phyloP scores from a whole-genome alignment of 2,113 vertebrate species.

The Eidolon helvum region DNA sequence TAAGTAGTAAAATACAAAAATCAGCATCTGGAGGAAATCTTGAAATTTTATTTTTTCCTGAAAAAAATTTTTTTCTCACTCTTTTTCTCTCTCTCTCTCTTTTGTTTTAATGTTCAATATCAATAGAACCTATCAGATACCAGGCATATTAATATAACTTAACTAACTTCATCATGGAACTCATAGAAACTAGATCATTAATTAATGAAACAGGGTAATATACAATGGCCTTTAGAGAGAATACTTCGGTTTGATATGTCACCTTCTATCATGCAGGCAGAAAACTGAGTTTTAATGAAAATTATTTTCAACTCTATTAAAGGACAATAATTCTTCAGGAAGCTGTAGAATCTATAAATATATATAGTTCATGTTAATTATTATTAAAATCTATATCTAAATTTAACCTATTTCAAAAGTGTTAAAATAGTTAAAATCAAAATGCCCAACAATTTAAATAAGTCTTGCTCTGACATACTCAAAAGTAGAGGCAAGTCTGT shows the following conservation, averaged over 20 bases:
- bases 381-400: not conserved
- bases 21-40: not conserved
- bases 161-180: not conserved
- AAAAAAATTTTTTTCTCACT: not conserved
- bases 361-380: not conserved
- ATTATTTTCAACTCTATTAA: not conserved
- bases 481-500: not conserved
- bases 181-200: not conserved
- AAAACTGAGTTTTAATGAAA: not conserved
- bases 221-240: not conserved
- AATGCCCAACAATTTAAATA: not conserved
- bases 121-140: not conserved
- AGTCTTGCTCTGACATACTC: rapidly evolving
- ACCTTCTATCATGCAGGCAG: not conserved
- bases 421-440: not conserved
- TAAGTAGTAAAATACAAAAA: not conserved
- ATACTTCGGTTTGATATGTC: not conserved
- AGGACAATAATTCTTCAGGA: not conserved
- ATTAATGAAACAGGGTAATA: not conserved
- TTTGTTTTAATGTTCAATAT: not conserved
- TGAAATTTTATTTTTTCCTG: not conserved
- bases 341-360: not conserved
- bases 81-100: too few relatives aligned
- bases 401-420: not conserved
- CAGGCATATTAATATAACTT: not conserved